Evolutionary conservation across 2,797 vertebrate genomes (phyloP), one percentile per base, ranked within the genome.

Genomic region (Tolypeutes matacus): DNA sequence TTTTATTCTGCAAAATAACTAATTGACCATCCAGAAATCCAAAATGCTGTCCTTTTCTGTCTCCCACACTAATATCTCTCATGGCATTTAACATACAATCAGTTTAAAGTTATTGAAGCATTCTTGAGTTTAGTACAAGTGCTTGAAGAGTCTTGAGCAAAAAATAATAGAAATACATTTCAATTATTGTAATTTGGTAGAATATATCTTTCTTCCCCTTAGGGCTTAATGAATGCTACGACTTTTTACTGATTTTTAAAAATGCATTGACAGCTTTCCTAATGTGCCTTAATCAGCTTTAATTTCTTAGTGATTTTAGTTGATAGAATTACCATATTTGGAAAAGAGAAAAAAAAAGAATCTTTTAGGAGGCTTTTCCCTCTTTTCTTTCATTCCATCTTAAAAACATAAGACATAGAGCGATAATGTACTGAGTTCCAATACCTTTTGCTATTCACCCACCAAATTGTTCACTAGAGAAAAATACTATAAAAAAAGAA

Each of bases 151-250:
- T 70, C 60, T 82, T 80, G 69, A 75, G 36, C 21, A 78, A 93
- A 97, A 96, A 93, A 67, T 83, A 94, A 93, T 27, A 90, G 84
- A 88, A 95, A 95, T 75, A 73, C n/a, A 92, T 89, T 81, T 94
- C 84, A 70, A 36, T 82, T 94, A 58, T 90, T 93, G 42, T 85
- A 91, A 91, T 88, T 94, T 49, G 23, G n/a, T 69, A 90, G 73
- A 84, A 51, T 60, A 1, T 70, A 77, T 73, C 94, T 82, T 93
- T 69, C 81, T 49, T 96, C 39, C 80, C 80, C 49, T 25, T 49
- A 95, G 85, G 65, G 23, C 58, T 94, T 88, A 93, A 77, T 83
- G 73, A 96, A 67, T 14, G 25, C 62, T 76, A 12, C 18, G 27
- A 80, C 62, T 87, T 93, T 62, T 34, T 65, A 72, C 42, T 83